phyloP scores from a whole-genome alignment of 2,888 invertebrate species.

The Eudemis profundana region DNA sequence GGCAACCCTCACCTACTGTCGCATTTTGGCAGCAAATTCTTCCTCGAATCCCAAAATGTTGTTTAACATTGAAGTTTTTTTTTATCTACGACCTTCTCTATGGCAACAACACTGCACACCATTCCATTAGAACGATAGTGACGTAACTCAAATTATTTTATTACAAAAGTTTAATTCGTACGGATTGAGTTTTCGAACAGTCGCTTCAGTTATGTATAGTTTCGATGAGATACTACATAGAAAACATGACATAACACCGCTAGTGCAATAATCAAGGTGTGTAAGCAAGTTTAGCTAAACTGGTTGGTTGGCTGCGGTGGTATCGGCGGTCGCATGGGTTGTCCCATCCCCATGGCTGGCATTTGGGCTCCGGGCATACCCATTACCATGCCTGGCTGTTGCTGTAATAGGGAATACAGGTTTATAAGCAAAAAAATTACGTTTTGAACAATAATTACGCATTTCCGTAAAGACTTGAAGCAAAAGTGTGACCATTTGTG shows the following conservation, averaged over 20 bases:
- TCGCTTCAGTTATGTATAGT: constrained; percentile 16
- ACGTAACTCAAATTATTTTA: neutral
- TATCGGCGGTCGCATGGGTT: constrained; percentile 74
- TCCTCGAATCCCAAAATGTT: neutral
- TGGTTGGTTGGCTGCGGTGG: constrained; percentile 77
- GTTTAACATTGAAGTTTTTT: neutral
- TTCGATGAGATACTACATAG: constrained; percentile 34
- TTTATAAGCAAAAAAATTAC: constrained; percentile 10
- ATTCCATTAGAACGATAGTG: neutral
- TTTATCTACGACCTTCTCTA: neutral
- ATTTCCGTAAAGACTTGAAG: too few species aligned
- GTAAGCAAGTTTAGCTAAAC: constrained; percentile 72
- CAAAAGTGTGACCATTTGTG: too few species aligned
- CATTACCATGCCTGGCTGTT: constrained; percentile 83
- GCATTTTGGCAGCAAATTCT: neutral
- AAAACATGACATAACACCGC: constrained; percentile 50
- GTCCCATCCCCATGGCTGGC: constrained; percentile 73
- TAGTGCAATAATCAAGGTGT: constrained; percentile 39
- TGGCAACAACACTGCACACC: neutral
- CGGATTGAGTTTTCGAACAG: constrained; percentile 1
- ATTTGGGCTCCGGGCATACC: constrained; percentile 73
- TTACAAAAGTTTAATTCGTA: neutral
- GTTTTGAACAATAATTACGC: too few species aligned
- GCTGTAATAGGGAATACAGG: constrained; percentile 59
- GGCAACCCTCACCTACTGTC: constrained; percentile 3